These are phyloP conservation scores for Mesembrinibis cayennensis DNA, from an alignment of 2,113 vertebrate genomes.

Conservation along the genomic window DNA sequence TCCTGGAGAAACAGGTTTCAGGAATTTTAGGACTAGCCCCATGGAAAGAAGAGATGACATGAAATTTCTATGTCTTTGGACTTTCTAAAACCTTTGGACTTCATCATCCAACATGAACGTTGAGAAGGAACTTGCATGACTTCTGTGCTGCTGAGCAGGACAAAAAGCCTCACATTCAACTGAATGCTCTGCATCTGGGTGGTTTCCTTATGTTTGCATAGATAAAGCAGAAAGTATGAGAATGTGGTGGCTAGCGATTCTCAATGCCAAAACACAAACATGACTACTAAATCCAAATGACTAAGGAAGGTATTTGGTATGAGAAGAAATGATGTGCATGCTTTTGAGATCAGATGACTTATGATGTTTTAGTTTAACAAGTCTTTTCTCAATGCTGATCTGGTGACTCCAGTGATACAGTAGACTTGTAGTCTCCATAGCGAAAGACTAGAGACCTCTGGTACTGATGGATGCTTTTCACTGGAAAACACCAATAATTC, in stretches of 20 bases:
- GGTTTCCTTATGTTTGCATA: neutral
- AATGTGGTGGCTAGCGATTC: neutral
- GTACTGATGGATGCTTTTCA: neutral
- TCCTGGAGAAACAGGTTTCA: neutral
- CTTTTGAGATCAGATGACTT: neutral
- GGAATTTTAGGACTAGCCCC: neutral
- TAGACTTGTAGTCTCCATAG: neutral
- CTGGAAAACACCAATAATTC: neutral
- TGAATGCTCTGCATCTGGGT: neutral
- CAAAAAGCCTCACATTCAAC: neutral
- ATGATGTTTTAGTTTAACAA: neutral
- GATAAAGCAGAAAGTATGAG: neutral
- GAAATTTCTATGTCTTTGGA: neutral
- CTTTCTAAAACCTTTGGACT: neutral
- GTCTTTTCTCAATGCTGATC: neutral
- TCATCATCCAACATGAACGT: neutral
- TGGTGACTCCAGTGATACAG: neutral
- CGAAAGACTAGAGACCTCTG: neutral
- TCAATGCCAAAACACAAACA: neutral
- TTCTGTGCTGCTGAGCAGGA: conserved; percentile 39
- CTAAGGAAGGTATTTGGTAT: neutral
- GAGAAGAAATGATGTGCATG: neutral
- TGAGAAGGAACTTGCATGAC: neutral
- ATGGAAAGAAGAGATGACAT: neutral
- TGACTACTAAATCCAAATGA: neutral